Conservation (phyloP, 1,140 invertebrate species). For the Aleiodes sp. region DNA sequence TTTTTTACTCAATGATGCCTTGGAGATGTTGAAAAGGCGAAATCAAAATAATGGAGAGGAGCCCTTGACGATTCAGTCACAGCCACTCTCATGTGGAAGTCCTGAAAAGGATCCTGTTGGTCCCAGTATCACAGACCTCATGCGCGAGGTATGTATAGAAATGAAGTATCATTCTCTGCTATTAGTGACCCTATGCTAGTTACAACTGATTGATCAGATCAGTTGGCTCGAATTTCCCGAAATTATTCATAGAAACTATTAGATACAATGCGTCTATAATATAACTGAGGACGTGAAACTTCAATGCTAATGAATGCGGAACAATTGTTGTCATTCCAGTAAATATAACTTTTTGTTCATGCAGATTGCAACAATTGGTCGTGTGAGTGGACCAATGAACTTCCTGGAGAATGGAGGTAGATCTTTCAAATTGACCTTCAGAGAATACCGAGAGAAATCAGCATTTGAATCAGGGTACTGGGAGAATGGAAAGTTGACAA, state of each 20-base stretch:
- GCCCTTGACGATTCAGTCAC: conserved; percentile 18
- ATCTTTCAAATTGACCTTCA: conserved; percentile 29
- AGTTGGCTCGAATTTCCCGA: too few relatives aligned
- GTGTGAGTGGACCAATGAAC: conserved; percentile 28
- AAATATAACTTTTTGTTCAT: too few relatives aligned
- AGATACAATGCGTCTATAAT: too few relatives aligned
- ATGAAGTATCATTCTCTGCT: not conserved
- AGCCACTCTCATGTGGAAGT: conserved; percentile 18
- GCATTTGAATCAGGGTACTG: conserved; percentile 25
- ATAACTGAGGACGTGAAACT: too few relatives aligned
- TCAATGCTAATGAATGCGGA: too few relatives aligned
- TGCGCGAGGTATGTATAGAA: conserved; percentile 30
- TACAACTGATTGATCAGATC: too few relatives aligned
- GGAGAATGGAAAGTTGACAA: conserved; percentile 22
- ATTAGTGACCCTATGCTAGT: too few relatives aligned
- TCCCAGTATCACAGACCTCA: conserved; percentile 15
- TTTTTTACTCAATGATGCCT: conserved; percentile 31
- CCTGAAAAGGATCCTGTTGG: conserved; percentile 33
- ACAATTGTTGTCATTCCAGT: too few relatives aligned
- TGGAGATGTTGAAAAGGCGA: conserved; percentile 20
- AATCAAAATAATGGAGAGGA: conserved; percentile 15
- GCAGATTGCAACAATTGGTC: conserved; percentile 26
- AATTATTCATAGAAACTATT: too few relatives aligned
- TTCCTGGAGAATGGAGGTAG: conserved; percentile 33
- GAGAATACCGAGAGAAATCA: conserved; percentile 5